Percentiles rank a stretch among this genome's conserved stretches.
These are phyloP conservation scores for Nysson spinosus DNA, from an alignment of 2,888 invertebrate genomes.

Conservation along the genomic window DNA sequence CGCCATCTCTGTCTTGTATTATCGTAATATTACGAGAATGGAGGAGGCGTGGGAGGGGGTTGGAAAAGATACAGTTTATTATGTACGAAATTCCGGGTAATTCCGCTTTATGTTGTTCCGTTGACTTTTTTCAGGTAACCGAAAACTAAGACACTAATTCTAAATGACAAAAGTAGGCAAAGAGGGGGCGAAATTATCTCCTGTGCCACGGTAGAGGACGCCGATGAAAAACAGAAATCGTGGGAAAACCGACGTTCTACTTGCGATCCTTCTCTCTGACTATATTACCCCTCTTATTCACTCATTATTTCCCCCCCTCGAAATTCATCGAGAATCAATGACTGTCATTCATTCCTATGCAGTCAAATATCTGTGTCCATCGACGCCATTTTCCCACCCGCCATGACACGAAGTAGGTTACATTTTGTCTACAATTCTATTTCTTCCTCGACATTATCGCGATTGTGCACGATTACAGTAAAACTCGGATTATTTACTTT, in stretches of 20 bases:
- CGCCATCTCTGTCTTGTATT: too few relatives aligned
- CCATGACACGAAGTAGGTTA: too few relatives aligned
- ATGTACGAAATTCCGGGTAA: conserved; percentile 22
- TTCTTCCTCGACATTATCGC: too few relatives aligned
- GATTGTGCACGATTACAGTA: too few relatives aligned
- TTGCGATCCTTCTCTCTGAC: conserved; percentile 53
- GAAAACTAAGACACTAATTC: conserved; percentile 69
- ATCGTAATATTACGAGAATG: too few relatives aligned
- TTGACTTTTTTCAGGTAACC: conserved; percentile 75
- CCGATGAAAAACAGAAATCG: conserved; percentile 52
- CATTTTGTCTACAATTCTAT: too few relatives aligned
- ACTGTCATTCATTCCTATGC: too few relatives aligned
- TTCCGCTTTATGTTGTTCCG: conserved; percentile 63
- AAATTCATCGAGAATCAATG: not conserved
- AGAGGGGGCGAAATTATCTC: conserved; percentile 61
- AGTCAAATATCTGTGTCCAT: too few relatives aligned
- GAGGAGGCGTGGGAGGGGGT: too few relatives aligned
- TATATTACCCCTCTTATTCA: conserved; percentile 14
- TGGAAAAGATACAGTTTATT: not conserved
- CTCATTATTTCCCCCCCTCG: conserved; percentile 9
- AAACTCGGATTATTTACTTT: too few relatives aligned
- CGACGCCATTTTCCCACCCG: too few relatives aligned
- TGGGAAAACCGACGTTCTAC: conserved; percentile 31
- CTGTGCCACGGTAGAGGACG: conserved; percentile 72
- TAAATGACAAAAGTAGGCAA: conserved; percentile 65